These are phyloP conservation scores for Drosophila neotestacea DNA, from an alignment of 2,888 invertebrate genomes.

Conservation along the genomic window DNA sequence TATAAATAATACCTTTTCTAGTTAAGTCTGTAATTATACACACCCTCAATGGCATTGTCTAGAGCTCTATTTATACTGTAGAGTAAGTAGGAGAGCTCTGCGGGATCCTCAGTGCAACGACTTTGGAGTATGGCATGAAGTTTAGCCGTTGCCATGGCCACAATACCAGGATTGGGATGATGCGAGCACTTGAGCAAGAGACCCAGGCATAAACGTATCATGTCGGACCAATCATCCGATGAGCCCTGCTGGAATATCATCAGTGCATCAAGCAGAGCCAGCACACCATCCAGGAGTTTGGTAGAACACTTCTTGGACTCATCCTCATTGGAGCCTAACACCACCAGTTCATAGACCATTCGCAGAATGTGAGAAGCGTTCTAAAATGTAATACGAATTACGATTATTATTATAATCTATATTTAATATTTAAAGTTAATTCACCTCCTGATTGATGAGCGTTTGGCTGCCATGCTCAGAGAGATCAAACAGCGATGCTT, in stretches of 20 bases:
- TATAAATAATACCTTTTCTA: no score
- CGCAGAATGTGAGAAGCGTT: constrained; percentile 87
- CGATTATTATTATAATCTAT: not conserved
- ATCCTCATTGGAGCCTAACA: constrained; percentile 86
- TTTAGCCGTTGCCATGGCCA: constrained; percentile 88
- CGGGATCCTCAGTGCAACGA: constrained; percentile 86
- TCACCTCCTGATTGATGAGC: constrained; percentile 85
- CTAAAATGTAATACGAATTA: constrained; percentile 40
- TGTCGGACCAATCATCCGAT: constrained; percentile 87
- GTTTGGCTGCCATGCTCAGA: constrained; percentile 86
- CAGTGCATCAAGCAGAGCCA: constrained; percentile 86
- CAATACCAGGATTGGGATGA: constrained; percentile 86
- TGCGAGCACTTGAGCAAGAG: constrained; percentile 86
- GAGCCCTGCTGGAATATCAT: constrained; percentile 87
- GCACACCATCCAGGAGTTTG: constrained; percentile 87
- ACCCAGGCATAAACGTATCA: constrained; percentile 86
- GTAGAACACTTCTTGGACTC: constrained; percentile 86
- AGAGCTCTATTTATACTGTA: constrained; percentile 85
- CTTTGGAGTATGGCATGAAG: constrained; percentile 87
- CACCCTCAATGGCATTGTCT: constrained; percentile 86
- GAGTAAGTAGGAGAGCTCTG: constrained; percentile 87
- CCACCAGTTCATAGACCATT: constrained; percentile 87
- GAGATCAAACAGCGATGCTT: constrained; percentile 87
- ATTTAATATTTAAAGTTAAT: not conserved
- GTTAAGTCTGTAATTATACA: not conserved